Conservation (phyloP, 2,797 vertebrate genomes). For the Myoxocephalus aenaeus region DNA sequence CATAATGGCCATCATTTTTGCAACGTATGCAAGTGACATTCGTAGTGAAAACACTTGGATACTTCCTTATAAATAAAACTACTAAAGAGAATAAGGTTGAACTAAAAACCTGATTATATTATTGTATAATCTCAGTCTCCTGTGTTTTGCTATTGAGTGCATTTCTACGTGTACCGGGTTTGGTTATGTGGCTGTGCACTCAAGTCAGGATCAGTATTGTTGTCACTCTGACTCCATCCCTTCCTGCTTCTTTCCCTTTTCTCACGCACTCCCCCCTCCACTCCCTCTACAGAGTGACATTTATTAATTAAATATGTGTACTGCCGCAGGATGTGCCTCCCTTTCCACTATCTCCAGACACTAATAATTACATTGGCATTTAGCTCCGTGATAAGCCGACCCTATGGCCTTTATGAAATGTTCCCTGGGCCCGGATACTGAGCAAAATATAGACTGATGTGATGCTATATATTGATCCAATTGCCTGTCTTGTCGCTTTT, state of each 20-base stretch:
- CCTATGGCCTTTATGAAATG: slow-evolving; percentile 84
- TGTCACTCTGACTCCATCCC: slow-evolving; percentile 49
- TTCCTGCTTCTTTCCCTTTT: slow-evolving; percentile 34
- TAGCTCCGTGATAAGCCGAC: slow-evolving; percentile 82
- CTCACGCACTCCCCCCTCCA: slow-evolving; percentile 57
- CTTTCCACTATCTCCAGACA: slow-evolving; percentile 82
- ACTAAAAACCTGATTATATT: slow-evolving; percentile 10
- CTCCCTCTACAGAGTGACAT: slow-evolving; percentile 79
- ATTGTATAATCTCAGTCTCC: slow-evolving; percentile 28
- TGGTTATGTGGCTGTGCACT: slow-evolving; percentile 44
- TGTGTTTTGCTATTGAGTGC: slow-evolving; percentile 26
- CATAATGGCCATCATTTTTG: no score
- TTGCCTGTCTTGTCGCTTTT: slow-evolving; percentile 58
- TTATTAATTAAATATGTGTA: slow-evolving; percentile 85
- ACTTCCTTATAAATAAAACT: not conserved
- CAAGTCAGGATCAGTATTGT: slow-evolving; percentile 55
- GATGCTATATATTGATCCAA: slow-evolving; percentile 70
- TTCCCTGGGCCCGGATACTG: slow-evolving; percentile 73
- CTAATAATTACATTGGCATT: slow-evolving; percentile 90
- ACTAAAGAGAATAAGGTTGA: not conserved
- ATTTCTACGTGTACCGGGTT: slow-evolving; percentile 22
- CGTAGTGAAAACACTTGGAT: not conserved
- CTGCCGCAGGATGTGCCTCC: slow-evolving; percentile 78
- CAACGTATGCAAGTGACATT: not conserved
- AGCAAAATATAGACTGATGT: slow-evolving; percentile 77